Evolutionary conservation across 1,140 invertebrate genomes (phyloP).

Genomic region (Hyles vespertilio): DNA sequence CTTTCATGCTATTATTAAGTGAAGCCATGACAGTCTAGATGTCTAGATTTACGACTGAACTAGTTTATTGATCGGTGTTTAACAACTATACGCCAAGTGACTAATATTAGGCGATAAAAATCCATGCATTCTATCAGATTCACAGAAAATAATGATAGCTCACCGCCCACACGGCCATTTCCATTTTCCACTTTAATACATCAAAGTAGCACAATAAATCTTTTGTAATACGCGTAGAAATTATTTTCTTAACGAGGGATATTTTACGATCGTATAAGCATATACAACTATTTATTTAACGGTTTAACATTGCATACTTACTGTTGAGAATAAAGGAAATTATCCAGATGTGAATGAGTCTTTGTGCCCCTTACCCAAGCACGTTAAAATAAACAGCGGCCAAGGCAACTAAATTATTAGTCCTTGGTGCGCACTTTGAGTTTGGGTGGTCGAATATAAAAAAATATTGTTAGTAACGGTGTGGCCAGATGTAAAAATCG

Average conservation of each 20-base stretch:
- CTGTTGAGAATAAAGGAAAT: slow-evolving; percentile 4
- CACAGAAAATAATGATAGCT: too few relatives aligned
- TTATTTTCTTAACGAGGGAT: slow-evolving; percentile 11
- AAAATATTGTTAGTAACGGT: slow-evolving; percentile 13
- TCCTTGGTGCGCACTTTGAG: slow-evolving; percentile 5
- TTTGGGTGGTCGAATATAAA: slow-evolving; percentile 49
- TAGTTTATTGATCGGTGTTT: too few relatives aligned
- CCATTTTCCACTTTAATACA: too few relatives aligned
- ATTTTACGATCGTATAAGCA: slow-evolving; percentile 8
- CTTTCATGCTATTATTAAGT: too few relatives aligned
- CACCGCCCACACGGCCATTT: too few relatives aligned
- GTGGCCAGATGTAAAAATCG: too few relatives aligned
- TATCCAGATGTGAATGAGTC: slow-evolving; percentile 11
- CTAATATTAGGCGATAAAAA: too few relatives aligned
- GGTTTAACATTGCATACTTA: background rate
- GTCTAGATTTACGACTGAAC: too few relatives aligned
- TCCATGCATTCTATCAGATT: too few relatives aligned
- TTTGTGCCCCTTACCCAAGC: slow-evolving; percentile 6
- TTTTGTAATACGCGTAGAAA: slow-evolving; percentile 4
- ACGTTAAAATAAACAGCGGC: slow-evolving; percentile 7
- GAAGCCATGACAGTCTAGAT: too few relatives aligned
- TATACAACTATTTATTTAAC: slow-evolving; percentile 4
- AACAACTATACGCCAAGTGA: too few relatives aligned
- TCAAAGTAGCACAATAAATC: slow-evolving; percentile 2
- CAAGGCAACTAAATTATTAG: slow-evolving; percentile 9